Conservation (phyloP, 2,888 invertebrate species). For the Cephus rjabovi region DNA sequence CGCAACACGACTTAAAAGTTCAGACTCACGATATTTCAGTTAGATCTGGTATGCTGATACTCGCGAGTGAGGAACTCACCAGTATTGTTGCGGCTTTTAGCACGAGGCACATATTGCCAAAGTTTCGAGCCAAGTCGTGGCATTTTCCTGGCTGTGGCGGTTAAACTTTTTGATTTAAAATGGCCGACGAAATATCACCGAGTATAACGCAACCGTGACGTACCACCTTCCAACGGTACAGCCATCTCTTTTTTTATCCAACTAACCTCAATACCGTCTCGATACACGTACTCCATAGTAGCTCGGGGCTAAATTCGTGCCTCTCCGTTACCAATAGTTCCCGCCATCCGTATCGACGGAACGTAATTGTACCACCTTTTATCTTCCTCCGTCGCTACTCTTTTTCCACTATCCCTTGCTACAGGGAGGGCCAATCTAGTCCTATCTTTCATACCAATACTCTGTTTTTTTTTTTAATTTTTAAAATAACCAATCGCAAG, state of each 20-base stretch:
- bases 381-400: background rate
- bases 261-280: background rate
- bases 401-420: background rate
- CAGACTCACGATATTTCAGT: slow-evolving; percentile 27
- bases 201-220: background rate
- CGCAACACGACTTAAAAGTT: background rate
- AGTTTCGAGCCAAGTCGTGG: slow-evolving; percentile 26
- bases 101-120: slow-evolving; percentile 32
- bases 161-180: slow-evolving; percentile 30
- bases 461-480: slow-evolving; percentile 9
- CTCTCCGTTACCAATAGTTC: background rate
- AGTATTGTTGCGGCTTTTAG: slow-evolving; percentile 32
- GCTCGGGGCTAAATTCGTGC: background rate
- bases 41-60: slow-evolving; percentile 35
- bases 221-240: no score
- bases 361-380: slow-evolving; percentile 16
- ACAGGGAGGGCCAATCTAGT: background rate
- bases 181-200: background rate
- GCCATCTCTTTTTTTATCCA: background rate
- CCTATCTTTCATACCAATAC: background rate
- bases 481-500: slow-evolving; percentile 17
- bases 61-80: slow-evolving; percentile 1
- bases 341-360: slow-evolving; percentile 17
- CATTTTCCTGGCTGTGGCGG: slow-evolving; percentile 5
- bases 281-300: background rate